These are phyloP conservation scores for Solea senegalensis DNA, from an alignment of 2,113 vertebrate genomes.

Conservation along the genomic window DNA sequence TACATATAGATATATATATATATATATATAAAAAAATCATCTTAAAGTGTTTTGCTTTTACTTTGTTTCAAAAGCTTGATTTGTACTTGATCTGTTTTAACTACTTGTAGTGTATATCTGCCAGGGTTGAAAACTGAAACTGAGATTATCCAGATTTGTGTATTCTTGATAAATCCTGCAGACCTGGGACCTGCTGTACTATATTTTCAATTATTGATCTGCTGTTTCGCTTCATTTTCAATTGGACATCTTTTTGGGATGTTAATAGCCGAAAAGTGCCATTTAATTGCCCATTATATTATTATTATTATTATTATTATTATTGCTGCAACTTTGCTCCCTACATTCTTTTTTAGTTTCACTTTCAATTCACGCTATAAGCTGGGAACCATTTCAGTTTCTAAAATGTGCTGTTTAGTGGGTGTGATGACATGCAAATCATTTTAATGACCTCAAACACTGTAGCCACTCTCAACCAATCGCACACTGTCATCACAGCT, in stretches of 20 bases:
- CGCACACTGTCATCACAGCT: conserved; percentile 67
- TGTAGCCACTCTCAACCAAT: conserved; percentile 71
- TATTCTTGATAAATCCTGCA: conserved; percentile 39
- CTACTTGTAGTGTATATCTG: conserved; percentile 49
- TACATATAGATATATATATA: not conserved
- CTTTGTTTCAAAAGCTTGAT: conserved; percentile 53
- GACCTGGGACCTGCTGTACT: conserved; percentile 49
- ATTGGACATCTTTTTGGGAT: conserved; percentile 48
- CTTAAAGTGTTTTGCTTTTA: conserved; percentile 54
- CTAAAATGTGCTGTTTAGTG: conserved; percentile 42
- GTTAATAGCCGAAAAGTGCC: conserved; percentile 67
- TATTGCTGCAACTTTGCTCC: not conserved
- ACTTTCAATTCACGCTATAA: conserved; percentile 54
- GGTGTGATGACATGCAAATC: conserved; percentile 61
- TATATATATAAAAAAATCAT: conserved; percentile 42
- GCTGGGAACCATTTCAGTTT: conserved; percentile 27
- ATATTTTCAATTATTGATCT: conserved; percentile 36
- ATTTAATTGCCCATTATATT: conserved; percentile 43
- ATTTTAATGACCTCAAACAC: conserved; percentile 72
- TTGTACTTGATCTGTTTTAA: conserved; percentile 59
- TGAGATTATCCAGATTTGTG: conserved; percentile 54
- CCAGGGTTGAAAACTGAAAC: conserved; percentile 35
- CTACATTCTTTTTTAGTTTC: conserved; percentile 43
- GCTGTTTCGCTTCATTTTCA: conserved; percentile 43
- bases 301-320: not conserved